phyloP scores from a whole-genome alignment of 1,140 invertebrate species.

The Tenebrio molitor region DNA sequence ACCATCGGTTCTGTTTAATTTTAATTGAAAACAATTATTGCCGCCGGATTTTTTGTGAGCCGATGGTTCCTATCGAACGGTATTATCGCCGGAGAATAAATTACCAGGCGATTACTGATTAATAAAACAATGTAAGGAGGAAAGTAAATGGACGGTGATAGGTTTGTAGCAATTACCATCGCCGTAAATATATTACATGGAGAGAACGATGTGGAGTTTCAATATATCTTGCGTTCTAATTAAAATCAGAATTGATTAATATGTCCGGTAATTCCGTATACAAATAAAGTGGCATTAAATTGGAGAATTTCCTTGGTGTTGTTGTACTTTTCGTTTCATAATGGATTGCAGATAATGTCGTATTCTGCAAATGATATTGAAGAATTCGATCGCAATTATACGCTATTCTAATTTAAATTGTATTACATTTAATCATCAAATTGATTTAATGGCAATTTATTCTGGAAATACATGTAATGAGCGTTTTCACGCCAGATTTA shows the following conservation, averaged over 20 bases:
- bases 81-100: not conserved
- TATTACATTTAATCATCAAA: slow-evolving; percentile 20
- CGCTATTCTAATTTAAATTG: slow-evolving; percentile 25
- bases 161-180: not conserved
- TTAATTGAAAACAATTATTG: not conserved
- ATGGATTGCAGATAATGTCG: not conserved
- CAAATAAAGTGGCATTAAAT: slow-evolving; percentile 30
- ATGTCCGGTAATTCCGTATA: slow-evolving; percentile 2
- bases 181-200: not conserved
- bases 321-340: not conserved
- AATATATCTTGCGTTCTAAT: slow-evolving; percentile 1
- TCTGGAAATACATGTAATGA: slow-evolving; percentile 3
- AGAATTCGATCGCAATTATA: slow-evolving; percentile 10
- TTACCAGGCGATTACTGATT: not conserved
- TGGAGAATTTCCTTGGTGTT: not conserved
- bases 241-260: slow-evolving; percentile 12
- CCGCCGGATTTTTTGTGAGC: not conserved
- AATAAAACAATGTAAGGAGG: not conserved
- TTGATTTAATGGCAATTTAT: slow-evolving; percentile 26
- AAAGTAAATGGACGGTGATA: not conserved
- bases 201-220: not conserved
- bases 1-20: not conserved
- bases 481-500: not conserved
- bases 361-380: not conserved
- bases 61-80: not conserved